Evolutionary conservation across 2,797 vertebrate species (phyloP), one percentile per base, ranked within the genome.

Genomic region (Babyrousa celebensis): DNA sequence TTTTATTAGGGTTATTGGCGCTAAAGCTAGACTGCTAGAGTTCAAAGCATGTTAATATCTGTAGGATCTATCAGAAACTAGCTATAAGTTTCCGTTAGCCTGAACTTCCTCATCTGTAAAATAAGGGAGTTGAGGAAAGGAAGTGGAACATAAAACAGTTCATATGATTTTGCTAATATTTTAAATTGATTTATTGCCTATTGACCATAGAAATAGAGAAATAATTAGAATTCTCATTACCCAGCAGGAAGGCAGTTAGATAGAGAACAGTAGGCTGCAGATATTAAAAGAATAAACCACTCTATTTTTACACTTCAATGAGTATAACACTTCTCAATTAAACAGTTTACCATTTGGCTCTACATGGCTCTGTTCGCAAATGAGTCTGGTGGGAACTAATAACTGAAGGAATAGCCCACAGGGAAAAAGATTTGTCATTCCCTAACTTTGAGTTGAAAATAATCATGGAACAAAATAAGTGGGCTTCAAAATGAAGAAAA

Each of bases 261-360:
- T 56, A 65, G 67, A 85, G 43, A 89, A 85, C 18, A 67, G 11
- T 90, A 63, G 36, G 20, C 6, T 63, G 7, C 8, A 85, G 43
- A 82, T 85, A 91, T 82, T 80, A 78, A 36, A 67, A 32, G 79
- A 84, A 17, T 71, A 48, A 88, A 71, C 14, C 12, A 70, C 36
- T 85, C 27, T 77, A 23, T 68, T 95, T 94, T 94, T 82, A 85
- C 43, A 97, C 14, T 36, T 88, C 62, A 80, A 6, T 72, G n/a
- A 92, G 15, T 79, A 65, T 71, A 89, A 95, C 23, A 40, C 20
- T 87, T 91, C 52, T 80, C 65, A 86, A 29, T 82, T 95, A 85
- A 62, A 75, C 27, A 60, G 54, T 84, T 95, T 88, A 52, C 85
- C 20, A 85, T 80, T 71, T 27, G 82, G n/a, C 56, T 93, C 56